Conservation (phyloP, 2,113 vertebrate species). For the Callopanchax toddi region DNA sequence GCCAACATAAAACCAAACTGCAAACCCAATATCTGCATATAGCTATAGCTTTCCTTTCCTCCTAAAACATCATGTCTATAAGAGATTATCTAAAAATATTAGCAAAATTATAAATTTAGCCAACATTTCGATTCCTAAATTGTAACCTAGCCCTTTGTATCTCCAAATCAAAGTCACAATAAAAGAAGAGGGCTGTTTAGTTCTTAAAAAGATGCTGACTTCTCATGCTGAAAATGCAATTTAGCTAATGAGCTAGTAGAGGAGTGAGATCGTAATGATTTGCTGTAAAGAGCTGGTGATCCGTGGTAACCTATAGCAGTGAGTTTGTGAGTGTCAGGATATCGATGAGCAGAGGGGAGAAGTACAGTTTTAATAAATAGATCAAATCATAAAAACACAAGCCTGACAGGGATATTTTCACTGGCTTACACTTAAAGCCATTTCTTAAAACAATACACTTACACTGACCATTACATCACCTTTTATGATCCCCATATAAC, state of each 20-base stretch:
- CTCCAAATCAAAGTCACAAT: conserved; percentile 32
- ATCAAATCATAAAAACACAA: not conserved
- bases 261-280: conserved; percentile 43
- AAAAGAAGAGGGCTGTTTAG: conserved; percentile 2
- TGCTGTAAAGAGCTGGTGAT: conserved; percentile 30
- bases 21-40: too few species aligned
- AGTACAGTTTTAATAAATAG: not conserved
- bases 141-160: not conserved
- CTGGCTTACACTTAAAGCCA: not conserved
- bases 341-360: conserved; percentile 3
- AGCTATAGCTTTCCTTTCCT: conserved; percentile 23
- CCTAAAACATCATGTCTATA: conserved; percentile 1
- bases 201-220: conserved; percentile 19
- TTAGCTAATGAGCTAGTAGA: conserved; percentile 48
- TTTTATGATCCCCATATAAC: conserved; percentile 12
- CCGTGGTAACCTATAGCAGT: conserved; percentile 26
- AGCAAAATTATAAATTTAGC: not conserved
- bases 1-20: conserved; percentile 18
- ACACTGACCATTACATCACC: conserved; percentile 7
- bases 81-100: conserved; percentile 7
- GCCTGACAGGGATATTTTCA: not conserved
- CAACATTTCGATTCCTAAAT: not conserved
- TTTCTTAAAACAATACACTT: conserved; percentile 1
- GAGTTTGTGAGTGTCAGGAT: conserved; percentile 19
- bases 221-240: conserved; percentile 34